Conservation (phyloP, 1,140 invertebrate species). For the Drosophila kurseongensis region DNA sequence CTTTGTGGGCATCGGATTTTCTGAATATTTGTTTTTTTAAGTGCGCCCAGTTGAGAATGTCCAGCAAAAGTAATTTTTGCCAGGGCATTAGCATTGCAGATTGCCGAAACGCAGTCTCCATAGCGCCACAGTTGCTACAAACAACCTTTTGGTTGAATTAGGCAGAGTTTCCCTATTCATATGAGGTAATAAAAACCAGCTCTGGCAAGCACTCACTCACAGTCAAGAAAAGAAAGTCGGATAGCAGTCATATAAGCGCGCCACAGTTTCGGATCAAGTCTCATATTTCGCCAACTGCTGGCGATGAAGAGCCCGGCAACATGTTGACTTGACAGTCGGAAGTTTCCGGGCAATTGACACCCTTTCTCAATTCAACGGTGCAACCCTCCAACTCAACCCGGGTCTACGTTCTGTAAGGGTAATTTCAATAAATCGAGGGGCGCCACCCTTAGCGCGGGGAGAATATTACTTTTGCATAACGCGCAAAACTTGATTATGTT, state of each 20-base stretch:
- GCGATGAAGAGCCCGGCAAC: constrained; percentile 58
- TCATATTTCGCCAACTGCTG: constrained; percentile 72
- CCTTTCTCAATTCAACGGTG: constrained; percentile 64
- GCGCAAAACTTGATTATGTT: constrained; percentile 65
- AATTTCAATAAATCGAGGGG: constrained; percentile 75
- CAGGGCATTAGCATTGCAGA: constrained; percentile 51
- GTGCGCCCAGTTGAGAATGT: neutral
- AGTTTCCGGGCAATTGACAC: constrained; percentile 78
- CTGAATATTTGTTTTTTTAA: constrained; percentile 21
- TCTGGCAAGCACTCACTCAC: constrained; percentile 1
- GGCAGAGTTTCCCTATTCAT: constrained; percentile 24
- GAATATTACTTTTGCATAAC: constrained; percentile 57
- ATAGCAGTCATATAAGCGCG: constrained; percentile 33
- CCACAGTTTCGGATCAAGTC: constrained; percentile 55
- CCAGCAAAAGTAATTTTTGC: constrained; percentile 15
- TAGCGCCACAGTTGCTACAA: constrained; percentile 18
- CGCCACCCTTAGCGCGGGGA: neutral
- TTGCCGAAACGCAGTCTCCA: constrained; percentile 11
- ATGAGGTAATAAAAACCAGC: constrained; percentile 38
- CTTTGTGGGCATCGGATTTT: constrained; percentile 35
- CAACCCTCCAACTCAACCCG: constrained; percentile 42
- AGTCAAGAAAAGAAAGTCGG: constrained; percentile 21
- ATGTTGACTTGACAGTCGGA: constrained; percentile 77
- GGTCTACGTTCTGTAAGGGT: constrained; percentile 57
- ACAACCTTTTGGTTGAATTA: constrained; percentile 59